Conservation (phyloP, 1,140 invertebrate species). For the Platyscapa corneri region DNA sequence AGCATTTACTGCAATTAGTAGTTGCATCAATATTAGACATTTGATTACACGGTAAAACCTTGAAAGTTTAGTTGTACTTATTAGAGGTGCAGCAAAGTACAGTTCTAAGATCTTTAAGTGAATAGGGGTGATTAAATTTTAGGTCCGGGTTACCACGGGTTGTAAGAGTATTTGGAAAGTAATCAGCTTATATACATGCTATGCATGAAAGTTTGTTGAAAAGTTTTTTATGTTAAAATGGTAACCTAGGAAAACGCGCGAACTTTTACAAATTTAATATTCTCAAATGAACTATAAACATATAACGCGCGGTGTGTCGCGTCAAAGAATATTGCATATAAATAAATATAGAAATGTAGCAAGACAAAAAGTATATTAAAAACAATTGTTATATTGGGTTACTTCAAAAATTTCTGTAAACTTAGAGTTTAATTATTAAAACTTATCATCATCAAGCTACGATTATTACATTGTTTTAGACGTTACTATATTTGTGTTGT, state of each 20-base stretch:
- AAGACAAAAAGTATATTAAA: not conserved
- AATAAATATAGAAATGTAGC: not conserved
- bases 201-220: not conserved
- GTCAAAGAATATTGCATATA: not conserved
- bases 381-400: not conserved
- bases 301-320: not conserved
- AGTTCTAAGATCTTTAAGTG: slow-evolving; percentile 4
- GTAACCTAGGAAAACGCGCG: not conserved
- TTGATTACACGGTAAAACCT: not conserved
- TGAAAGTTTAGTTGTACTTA: slow-evolving; percentile 3
- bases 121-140: slow-evolving; percentile 15
- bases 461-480: too few species aligned
- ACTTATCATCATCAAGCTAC: too few species aligned
- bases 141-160: not conserved
- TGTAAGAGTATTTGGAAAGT: not conserved
- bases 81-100: not conserved
- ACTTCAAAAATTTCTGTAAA: too few species aligned
- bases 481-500: not conserved
- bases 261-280: slow-evolving; percentile 7
- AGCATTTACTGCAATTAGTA: slow-evolving; percentile 4
- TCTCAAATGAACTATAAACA: slow-evolving; percentile 4
- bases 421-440: too few species aligned
- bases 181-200: not conserved
- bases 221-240: slow-evolving; percentile 11
- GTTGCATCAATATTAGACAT: not conserved